Conservation (phyloP, 2,888 invertebrate species). For the Thecophora atra region DNA sequence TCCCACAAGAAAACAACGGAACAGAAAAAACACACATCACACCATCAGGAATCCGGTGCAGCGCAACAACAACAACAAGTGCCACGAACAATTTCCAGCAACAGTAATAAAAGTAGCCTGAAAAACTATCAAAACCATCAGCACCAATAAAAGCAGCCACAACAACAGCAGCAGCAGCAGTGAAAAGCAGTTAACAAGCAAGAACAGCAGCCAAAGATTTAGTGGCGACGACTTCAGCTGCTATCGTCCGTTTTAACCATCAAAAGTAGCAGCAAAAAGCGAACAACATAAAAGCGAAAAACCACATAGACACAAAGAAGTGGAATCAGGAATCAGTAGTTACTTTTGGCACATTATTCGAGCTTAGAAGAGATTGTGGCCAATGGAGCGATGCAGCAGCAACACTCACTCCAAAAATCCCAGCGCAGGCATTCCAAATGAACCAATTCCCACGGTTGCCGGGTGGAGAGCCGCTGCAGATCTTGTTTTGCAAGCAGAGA, state of each 20-base stretch:
- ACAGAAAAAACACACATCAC: neutral
- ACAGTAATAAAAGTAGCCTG: neutral
- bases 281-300: neutral
- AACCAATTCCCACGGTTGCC: conserved; percentile 63
- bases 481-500: neutral
- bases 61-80: neutral
- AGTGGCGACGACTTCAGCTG: neutral
- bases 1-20: no score
- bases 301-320: no score
- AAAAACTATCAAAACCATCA: neutral
- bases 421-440: conserved; percentile 55
- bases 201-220: conserved; percentile 10
- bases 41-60: neutral
- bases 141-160: conserved; percentile 2
- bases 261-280: neutral
- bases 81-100: neutral
- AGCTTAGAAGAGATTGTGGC: conserved; percentile 2
- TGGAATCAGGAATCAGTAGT: neutral
- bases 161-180: conserved; percentile 2
- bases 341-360: conserved; percentile 10
- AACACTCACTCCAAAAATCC: neutral
- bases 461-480: conserved; percentile 20
- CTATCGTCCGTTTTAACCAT: neutral
- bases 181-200: neutral
- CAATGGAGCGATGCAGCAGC: neutral